Conservation (phyloP, 2,113 vertebrate species). For the Talpa occidentalis region DNA sequence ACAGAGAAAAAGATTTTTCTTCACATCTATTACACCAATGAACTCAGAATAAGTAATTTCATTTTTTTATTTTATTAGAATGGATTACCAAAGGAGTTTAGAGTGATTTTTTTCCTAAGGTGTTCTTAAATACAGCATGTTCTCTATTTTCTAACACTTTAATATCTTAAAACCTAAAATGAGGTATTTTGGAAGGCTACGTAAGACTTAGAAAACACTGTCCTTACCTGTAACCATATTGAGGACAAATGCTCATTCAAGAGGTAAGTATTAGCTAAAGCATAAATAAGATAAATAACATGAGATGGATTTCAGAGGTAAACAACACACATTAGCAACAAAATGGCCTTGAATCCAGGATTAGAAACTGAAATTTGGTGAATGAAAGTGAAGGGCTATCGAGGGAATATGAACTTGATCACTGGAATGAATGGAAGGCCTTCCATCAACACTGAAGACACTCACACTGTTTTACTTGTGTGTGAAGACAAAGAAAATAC, state of each 20-base stretch:
- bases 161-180: background rate
- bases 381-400: background rate
- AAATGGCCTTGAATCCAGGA: constrained; percentile 6
- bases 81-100: background rate
- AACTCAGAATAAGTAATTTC: background rate
- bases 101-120: background rate
- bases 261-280: background rate
- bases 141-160: constrained; percentile 30
- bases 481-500: background rate
- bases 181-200: background rate
- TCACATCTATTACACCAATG: background rate
- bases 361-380: background rate
- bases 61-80: constrained; percentile 3
- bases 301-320: background rate
- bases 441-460: background rate
- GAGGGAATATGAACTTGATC: background rate
- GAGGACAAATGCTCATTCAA: background rate
- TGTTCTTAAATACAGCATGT: background rate
- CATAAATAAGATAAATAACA: background rate
- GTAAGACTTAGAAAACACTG: background rate
- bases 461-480: background rate
- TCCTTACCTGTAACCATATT: background rate
- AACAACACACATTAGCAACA: background rate
- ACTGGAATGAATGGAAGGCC: background rate
- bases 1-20: background rate